A percentile compares a stretch with the other conserved stretches of the same genome.
Conservation (phyloP, 2,113 vertebrate genomes). For the Hystrix brachyura region DNA sequence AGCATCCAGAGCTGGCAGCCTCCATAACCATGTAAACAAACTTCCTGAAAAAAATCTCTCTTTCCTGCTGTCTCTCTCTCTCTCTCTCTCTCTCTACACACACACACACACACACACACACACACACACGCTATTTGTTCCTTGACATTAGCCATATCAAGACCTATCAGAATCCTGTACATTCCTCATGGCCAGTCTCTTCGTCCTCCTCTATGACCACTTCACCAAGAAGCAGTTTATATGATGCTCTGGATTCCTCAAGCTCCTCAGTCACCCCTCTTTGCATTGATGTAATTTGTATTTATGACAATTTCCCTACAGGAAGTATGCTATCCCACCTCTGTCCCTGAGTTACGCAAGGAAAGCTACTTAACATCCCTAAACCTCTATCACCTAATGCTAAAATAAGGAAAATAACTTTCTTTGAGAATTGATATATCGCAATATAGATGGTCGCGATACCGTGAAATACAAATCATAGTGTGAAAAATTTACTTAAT, state of each 20-base stretch:
- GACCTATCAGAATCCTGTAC: background rate
- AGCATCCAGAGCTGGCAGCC: background rate
- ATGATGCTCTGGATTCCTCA: background rate
- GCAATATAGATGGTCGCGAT: background rate
- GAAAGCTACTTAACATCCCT: conserved; percentile 40
- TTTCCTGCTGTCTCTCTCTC: background rate
- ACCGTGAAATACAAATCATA: background rate
- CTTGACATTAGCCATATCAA: background rate
- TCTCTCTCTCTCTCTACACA: background rate
- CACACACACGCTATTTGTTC: background rate
- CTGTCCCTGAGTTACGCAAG: background rate
- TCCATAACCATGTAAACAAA: background rate
- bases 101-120: background rate
- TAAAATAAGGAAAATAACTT: conserved; percentile 25
- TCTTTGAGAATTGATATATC: background rate
- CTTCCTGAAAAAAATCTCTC: background rate
- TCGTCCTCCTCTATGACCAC: background rate
- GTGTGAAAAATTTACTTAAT: conserved; percentile 38
- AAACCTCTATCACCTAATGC: background rate
- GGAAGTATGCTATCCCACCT: background rate
- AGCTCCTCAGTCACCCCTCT: background rate
- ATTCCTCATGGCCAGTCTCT: background rate
- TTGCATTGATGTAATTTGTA: background rate
- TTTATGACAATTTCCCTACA: background rate
- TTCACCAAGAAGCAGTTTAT: background rate